phyloP scores from a whole-genome alignment of 2,113 vertebrate genomes.

The Phyllopteryx taeniolatus region DNA sequence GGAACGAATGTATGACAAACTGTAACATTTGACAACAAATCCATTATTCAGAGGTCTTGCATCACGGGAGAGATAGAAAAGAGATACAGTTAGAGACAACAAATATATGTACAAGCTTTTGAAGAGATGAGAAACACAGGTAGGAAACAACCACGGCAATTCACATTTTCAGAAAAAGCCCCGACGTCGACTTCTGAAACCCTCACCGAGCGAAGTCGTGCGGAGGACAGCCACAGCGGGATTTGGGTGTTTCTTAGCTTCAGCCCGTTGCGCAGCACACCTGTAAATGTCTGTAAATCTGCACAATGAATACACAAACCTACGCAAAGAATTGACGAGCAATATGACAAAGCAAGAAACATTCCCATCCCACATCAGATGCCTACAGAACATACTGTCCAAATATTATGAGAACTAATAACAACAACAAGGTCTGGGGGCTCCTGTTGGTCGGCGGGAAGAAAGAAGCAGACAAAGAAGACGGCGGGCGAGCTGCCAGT shows the following conservation, averaged over 20 bases:
- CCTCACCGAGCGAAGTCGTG: slow-evolving; percentile 1
- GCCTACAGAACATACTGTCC: neutral
- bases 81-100: neutral
- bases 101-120: neutral
- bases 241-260: neutral
- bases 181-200: neutral
- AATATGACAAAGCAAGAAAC: neutral
- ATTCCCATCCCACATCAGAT: neutral
- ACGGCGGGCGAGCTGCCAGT: neutral
- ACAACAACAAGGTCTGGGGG: neutral
- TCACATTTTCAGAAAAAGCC: neutral
- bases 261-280: neutral
- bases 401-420: neutral
- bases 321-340: neutral
- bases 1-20: neutral
- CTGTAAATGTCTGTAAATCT: neutral
- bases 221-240: neutral
- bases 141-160: neutral
- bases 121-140: neutral
- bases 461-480: neutral
- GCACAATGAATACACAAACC: neutral
- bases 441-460: neutral
- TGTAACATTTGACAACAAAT: slow-evolving; percentile 1
- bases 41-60: neutral
- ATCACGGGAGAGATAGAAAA: neutral